phyloP scores from a whole-genome alignment of 2,113 vertebrate genomes.

The Python bivittatus region DNA sequence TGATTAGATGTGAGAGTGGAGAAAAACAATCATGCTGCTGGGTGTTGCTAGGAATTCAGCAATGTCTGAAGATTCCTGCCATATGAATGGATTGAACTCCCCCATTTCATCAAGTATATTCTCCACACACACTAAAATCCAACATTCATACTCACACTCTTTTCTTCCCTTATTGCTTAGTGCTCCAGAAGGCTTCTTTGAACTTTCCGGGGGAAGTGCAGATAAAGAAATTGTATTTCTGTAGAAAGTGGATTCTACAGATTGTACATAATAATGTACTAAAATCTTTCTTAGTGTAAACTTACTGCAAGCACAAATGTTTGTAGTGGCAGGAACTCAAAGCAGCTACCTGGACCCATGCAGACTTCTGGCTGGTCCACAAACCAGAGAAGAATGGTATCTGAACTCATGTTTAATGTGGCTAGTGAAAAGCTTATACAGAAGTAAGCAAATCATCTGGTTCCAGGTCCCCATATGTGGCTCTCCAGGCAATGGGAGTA shows the following conservation, averaged over 20 bases:
- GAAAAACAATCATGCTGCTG: not conserved
- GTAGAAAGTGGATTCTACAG: not conserved
- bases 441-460: not conserved
- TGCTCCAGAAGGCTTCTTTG: not conserved
- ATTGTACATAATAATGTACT: not conserved
- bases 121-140: not conserved
- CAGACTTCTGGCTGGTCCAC: not conserved
- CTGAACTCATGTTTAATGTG: not conserved
- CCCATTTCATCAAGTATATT: not conserved
- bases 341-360: not conserved
- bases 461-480: not conserved
- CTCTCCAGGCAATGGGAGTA: not conserved
- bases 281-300: not conserved
- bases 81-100: not conserved
- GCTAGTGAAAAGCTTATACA: not conserved
- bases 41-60: not conserved
- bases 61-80: not conserved
- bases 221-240: slow-evolving; percentile 21
- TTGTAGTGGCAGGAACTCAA: not conserved
- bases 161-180: not conserved
- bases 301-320: not conserved
- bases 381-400: not conserved
- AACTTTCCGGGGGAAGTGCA: not conserved
- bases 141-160: not conserved
- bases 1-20: not conserved